Base-by-base conservation (phyloP, 2,888 invertebrate genomes). In the Caenorhabditis virilis region DNA sequence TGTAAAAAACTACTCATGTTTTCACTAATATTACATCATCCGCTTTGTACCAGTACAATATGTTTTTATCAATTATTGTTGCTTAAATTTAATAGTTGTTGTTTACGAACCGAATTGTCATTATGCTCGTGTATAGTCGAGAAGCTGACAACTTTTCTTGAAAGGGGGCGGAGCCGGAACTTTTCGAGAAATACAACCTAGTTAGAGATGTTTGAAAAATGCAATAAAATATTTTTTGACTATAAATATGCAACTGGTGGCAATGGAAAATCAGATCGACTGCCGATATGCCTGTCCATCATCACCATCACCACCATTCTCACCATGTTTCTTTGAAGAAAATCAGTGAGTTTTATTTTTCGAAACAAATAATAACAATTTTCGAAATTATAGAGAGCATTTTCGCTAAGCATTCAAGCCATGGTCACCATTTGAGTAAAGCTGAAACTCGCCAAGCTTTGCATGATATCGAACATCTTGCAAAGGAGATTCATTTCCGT, bases 391-490 rank as follows among this genome's bases (percentile, higher is more conserved):
- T 47, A 62, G 62, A 56, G 30, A 56, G 56, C 16, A 56, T 62
- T 48, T 62, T 62, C 56, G 48, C 47, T 25, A 56, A 52, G 38
- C 56, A 56, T 42, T 62, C 62, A 6, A 56, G 56, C 7, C 62
- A 62, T n/a, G 62, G 56, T 1, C 52, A 62, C 38, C 50, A 51
- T 26, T 39, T 62, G 45, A 62, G 52, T 15, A 42, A 41, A 6
- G 56, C 50, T 16, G 62, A 62, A 41, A 56, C 62, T 36, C 62
- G 62, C 26, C 47, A 48, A 18, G 62, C 62, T 25, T 56, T 62
- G 18, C 56, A 56, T n/a, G 62, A 62, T 6, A 62, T 62, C 18
- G 56, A 56, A 46, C 56, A 62, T 20, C 22, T 56, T 18, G 56
- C 61, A 35, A 61, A 61, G 41, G 61, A 61, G 27, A 33, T 63